Conservation (phyloP, 2,797 vertebrate genomes). For the Loris lydekkerianus region DNA sequence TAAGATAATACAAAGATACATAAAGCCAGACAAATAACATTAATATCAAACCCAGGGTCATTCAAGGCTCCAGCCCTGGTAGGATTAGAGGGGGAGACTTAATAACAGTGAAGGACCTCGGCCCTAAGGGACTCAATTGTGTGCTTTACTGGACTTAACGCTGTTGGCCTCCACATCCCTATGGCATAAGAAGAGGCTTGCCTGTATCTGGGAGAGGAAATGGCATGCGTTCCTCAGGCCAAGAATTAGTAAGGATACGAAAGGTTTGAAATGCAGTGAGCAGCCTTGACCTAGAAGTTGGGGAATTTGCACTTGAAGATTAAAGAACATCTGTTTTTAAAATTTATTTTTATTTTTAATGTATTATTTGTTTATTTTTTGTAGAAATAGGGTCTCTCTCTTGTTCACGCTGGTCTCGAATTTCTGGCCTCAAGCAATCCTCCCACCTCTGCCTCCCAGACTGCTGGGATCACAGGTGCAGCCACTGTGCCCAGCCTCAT, state of each 20-base stretch:
- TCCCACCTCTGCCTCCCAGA: too few relatives aligned
- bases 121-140: neutral
- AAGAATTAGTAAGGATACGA: too few relatives aligned
- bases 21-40: neutral
- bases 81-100: neutral
- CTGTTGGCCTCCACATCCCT: rapidly evolving
- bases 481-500: too few relatives aligned
- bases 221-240: neutral
- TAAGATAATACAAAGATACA: neutral
- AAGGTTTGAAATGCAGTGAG: neutral
- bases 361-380: too few relatives aligned
- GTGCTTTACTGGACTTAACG: neutral
- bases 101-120: neutral
- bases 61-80: rapidly evolving
- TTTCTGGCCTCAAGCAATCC: too few relatives aligned
- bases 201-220: neutral
- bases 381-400: too few relatives aligned
- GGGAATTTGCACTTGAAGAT: neutral
- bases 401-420: too few relatives aligned
- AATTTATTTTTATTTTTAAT: too few relatives aligned
- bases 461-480: too few relatives aligned
- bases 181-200: too few relatives aligned
- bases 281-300: neutral
- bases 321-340: neutral
- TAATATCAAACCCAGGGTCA: rapidly evolving